phyloP scores from a whole-genome alignment of 2,113 vertebrate species.

The Muscicapa adusta region DNA sequence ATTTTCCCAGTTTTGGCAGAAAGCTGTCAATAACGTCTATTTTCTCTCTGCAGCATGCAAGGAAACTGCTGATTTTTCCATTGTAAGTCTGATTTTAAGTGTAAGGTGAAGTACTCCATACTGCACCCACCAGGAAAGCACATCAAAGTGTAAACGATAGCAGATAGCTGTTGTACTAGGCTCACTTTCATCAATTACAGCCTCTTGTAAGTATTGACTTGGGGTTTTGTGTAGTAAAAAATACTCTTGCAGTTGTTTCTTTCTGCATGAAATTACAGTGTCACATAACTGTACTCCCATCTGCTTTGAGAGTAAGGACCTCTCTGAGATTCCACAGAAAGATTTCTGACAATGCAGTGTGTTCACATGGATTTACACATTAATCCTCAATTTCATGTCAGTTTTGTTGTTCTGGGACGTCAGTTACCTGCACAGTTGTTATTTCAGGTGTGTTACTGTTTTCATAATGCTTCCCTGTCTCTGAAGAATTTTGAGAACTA shows the following conservation, averaged over 20 bases:
- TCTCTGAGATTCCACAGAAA: neutral
- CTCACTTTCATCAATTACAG: neutral
- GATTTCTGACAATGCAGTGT: neutral
- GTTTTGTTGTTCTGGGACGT: neutral
- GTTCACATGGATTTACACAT: neutral
- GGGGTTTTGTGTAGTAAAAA: neutral
- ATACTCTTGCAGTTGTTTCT: neutral
- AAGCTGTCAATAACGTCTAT: neutral
- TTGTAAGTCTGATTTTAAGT: conserved; percentile 6
- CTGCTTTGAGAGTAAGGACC: neutral
- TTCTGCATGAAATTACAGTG: neutral
- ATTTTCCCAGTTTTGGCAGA: conserved; percentile 19
- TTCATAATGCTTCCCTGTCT: neutral
- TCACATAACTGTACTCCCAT: neutral
- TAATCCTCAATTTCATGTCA: neutral
- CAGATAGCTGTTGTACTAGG: neutral
- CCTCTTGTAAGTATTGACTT: neutral
- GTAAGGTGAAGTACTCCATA: neutral
- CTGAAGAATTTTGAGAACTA: neutral
- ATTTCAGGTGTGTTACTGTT: neutral
- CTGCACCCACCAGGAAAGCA: conserved; percentile 13
- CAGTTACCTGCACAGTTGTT: neutral
- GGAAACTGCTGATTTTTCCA: neutral
- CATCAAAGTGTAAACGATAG: neutral
- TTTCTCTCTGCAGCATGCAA: neutral